These are phyloP conservation scores for Melitaea athalia DNA, from an alignment of 2,888 invertebrate genomes.

Conservation along the genomic window DNA sequence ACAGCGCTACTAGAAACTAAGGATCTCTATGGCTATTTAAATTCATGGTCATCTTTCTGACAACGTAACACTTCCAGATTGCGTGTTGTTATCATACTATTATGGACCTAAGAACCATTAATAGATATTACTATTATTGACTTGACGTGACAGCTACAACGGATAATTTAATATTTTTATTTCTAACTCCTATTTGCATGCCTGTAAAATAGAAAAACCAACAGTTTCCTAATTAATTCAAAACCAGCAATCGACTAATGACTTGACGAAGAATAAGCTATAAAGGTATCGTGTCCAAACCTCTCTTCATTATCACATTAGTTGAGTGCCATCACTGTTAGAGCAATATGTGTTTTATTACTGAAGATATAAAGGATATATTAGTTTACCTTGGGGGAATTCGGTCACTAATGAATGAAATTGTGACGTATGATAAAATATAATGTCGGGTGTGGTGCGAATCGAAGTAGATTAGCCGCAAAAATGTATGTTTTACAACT, in stretches of 20 bases:
- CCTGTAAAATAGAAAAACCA: slow-evolving; percentile 42
- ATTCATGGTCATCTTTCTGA: too few relatives aligned
- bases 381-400: slow-evolving; percentile 32
- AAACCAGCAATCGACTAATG: slow-evolving; percentile 63
- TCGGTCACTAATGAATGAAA: slow-evolving; percentile 62
- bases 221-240: slow-evolving; percentile 62
- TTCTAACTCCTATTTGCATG: not conserved
- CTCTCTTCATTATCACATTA: slow-evolving; percentile 58
- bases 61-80: too few relatives aligned
- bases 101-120: too few relatives aligned
- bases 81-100: too few relatives aligned
- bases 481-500: slow-evolving; percentile 24
- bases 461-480: slow-evolving; percentile 67
- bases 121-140: too few relatives aligned
- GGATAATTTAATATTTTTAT: too few relatives aligned
- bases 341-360: slow-evolving; percentile 59
- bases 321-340: slow-evolving; percentile 49
- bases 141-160: too few relatives aligned
- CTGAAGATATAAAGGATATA: slow-evolving; percentile 61
- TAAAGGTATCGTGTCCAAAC: slow-evolving; percentile 41
- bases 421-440: slow-evolving; percentile 66
- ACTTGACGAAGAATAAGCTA: slow-evolving; percentile 46
- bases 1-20: too few relatives aligned
- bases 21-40: too few relatives aligned
- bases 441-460: slow-evolving; percentile 69